Evolutionary conservation across 1,140 invertebrate genomes (phyloP), one percentile per base, ranked within the genome.

Genomic region (Dendrolimus kikuchii): DNA sequence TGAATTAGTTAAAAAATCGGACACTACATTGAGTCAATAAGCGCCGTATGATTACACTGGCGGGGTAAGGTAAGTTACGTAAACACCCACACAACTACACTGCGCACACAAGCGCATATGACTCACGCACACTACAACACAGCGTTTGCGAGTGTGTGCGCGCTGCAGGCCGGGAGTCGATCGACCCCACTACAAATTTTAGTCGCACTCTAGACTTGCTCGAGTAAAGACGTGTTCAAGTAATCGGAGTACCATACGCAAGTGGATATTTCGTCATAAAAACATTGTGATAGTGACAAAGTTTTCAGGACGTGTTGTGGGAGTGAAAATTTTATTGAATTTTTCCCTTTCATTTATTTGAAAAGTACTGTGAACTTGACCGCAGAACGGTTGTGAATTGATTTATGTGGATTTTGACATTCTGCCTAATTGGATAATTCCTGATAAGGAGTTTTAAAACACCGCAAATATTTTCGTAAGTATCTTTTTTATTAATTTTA

Each of bases 401-500:
- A 72, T 82, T 79, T 68, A 60, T 62, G 73, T 81, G 81, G 71
- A 81, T 80, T 83, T 74, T 86, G 77, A 76, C 67, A 82, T 80
- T 80, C 69, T 79, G 74, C 71, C 69, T 66, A 76, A 80, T 84
- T 84, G 83, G 81, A 84, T 86, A 86, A 81, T 86, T 84, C 75
- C 81, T 65, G 65, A 76, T 66, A 77, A 81, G 79, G 77, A 80
- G 78, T 75, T 55, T 66, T 67, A 68, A 66, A 75, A 84, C 68
- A 70, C 83, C 77, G 83, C 83, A 86, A 86, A 84, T 84, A 86
- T 84, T 86, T 86, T 81, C 59, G 83, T 86, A 81, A 83, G 83
- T 84, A 84, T 83, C 45, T 57, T 43, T 52, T 60, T 53, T n/a
- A 36, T 38, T 43, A 44, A 5, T 2, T 41, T 41, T 42, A 37